A percentile compares a stretch with the other conserved stretches of the same genome.
Evolutionary conservation across 2,797 vertebrate genomes (phyloP).

Genomic region (Pelodytes ibericus): DNA sequence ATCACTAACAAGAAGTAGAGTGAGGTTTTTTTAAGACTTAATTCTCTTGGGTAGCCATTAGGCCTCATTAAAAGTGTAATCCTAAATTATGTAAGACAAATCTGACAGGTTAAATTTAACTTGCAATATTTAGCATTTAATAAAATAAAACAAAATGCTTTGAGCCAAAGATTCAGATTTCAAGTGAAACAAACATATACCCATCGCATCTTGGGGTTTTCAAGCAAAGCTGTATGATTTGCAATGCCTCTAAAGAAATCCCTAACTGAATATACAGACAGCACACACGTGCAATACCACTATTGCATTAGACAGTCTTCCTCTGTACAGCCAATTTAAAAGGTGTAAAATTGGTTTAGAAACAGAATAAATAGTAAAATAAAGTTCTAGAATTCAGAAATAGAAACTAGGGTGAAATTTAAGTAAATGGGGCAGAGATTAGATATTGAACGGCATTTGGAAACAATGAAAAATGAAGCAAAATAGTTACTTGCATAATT

Average conservation of each 20-base stretch:
- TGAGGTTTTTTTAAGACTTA: constrained; percentile 52
- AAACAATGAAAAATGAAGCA: too few species aligned
- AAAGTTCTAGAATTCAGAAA: too few species aligned
- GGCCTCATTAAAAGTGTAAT: constrained; percentile 54
- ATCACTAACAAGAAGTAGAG: constrained; percentile 55
- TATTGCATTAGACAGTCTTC: too few species aligned
- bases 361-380: too few species aligned
- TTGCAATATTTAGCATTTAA: constrained; percentile 38
- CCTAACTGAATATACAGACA: too few species aligned
- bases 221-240: neutral
- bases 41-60: constrained; percentile 59
- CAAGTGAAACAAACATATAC: neutral
- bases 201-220: neutral
- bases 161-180: neutral
- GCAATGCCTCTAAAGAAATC: neutral
- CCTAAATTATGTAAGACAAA: constrained; percentile 55
- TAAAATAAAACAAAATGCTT: constrained; percentile 35
- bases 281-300: too few species aligned
- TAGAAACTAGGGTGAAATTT: too few species aligned
- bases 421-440: too few species aligned
- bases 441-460: too few species aligned
- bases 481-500: too few species aligned
- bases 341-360: too few species aligned
- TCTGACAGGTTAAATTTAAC: constrained; percentile 46
- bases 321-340: too few species aligned